Base-by-base conservation (phyloP, 2,113 vertebrate genomes). In the Ochotona curzoniae region DNA sequence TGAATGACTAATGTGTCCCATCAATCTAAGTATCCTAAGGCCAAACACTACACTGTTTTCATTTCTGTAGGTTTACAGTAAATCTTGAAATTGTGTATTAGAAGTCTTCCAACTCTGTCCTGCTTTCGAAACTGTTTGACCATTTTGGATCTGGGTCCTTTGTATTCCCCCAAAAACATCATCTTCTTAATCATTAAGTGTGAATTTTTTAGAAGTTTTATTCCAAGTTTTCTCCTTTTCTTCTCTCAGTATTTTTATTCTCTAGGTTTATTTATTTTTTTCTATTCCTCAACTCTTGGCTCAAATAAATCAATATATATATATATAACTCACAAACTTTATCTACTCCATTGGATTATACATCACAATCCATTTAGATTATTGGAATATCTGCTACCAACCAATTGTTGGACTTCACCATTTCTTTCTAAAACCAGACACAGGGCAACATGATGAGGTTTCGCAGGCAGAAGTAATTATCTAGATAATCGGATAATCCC, bases 381-480 rank as follows among this genome's bases (percentile, higher is more conserved):
- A 8, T 83, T 23, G 14, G 3, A 14, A 57, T 35, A 76, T 70
- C 3, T 67, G 15, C 7, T 17, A 2, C 13, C 26, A 91, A 69
- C 1, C 23, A 8, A 13, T 49, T 66, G 10, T 49, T 81, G 49
- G 35, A 2, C 20, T 84, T 83, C 7, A 28, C 4, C 23, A 64
- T 28, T 74, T 83, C 21, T 57, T 67, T 60, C 38, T 69, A 82
- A 91, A 49, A 85, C 69, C 25, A 89, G 25, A 83, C 28, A 85
- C 26, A 88, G 26, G 17, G 51, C 44, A 89, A 79, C 23, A 79
- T 61, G 64, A 67, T 69, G 57, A 89, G 20, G 63, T 74, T 7
- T 82, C 49, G 5, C 17, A 78, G 28, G 86, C 12, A 94, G 12
- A 82, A 71, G 73, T n/a, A 83, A 78, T 84, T 84, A 85, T 35